These are phyloP conservation scores for Biston betularia DNA, from an alignment of 2,888 invertebrate species.

Conservation along the genomic window DNA sequence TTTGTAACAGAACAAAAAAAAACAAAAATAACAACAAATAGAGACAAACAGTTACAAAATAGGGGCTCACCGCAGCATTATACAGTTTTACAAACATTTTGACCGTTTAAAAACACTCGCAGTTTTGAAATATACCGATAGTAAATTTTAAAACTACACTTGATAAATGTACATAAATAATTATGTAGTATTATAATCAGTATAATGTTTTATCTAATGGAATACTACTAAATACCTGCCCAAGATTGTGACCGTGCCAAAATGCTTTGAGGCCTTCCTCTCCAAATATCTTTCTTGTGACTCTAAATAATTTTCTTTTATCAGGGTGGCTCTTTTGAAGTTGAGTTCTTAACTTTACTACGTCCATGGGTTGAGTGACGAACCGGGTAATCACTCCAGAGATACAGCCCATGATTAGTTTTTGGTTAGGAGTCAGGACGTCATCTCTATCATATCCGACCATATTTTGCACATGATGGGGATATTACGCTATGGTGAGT, in stretches of 20 bases:
- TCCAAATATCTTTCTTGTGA: slow-evolving; percentile 88
- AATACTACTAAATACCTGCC: slow-evolving; percentile 87
- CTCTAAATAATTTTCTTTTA: slow-evolving; percentile 83
- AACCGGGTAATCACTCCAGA: slow-evolving; percentile 68
- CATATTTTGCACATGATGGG: slow-evolving; percentile 57
- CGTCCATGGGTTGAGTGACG: slow-evolving; percentile 93
- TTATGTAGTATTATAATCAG: no score
- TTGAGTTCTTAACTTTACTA: slow-evolving; percentile 97
- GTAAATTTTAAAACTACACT: no score
- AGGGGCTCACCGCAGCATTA: no score
- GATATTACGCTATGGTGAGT: background rate
- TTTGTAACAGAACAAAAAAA: no score
- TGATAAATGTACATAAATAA: no score
- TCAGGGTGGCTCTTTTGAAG: slow-evolving; percentile 88
- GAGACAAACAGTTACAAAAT: no score
- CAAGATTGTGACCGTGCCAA: slow-evolving; percentile 98
- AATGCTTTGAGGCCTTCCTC: slow-evolving; percentile 95
- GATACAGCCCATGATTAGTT: slow-evolving; percentile 67
- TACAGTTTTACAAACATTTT: no score
- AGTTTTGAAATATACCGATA: no score
- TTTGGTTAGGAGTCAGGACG: slow-evolving; percentile 61
- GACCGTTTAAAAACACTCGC: no score
- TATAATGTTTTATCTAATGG: no score
- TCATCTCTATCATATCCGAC: slow-evolving; percentile 71
- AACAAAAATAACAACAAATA: no score